phyloP scores from a whole-genome alignment of 2,113 vertebrate species.

The Origma solitaria region DNA sequence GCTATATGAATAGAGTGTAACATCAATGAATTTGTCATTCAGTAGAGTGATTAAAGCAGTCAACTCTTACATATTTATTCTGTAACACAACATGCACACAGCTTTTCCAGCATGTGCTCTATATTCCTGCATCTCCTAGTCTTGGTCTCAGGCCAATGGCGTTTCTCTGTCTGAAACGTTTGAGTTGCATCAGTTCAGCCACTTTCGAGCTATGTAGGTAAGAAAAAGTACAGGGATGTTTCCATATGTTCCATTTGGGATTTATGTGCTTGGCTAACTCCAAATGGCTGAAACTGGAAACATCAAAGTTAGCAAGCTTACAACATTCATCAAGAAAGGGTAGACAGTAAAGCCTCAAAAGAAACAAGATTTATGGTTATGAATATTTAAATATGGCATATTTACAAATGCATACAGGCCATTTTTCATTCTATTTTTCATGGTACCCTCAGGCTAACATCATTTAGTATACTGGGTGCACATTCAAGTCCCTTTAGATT shows the following conservation, averaged over 20 bases:
- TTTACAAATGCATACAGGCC: not conserved
- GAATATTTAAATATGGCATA: conserved; percentile 6
- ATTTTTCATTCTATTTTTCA: conserved; percentile 1
- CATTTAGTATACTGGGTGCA: not conserved
- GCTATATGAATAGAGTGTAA: not conserved
- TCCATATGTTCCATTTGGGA: not conserved
- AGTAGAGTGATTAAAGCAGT: not conserved
- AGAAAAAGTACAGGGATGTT: not conserved
- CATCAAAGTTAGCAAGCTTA: not conserved
- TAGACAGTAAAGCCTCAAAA: not conserved
- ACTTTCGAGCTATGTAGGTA: not conserved
- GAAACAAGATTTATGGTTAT: not conserved
- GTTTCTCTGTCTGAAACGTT: not conserved
- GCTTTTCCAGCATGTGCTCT: not conserved
- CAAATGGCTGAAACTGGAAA: not conserved
- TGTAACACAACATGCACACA: not conserved
- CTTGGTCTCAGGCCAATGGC: not conserved
- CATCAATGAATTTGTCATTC: not conserved
- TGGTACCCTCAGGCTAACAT: not conserved
- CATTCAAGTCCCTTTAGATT: not conserved
- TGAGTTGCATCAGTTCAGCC: not conserved
- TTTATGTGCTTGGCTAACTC: not conserved
- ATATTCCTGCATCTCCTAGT: not conserved
- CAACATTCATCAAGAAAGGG: not conserved
- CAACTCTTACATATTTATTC: not conserved